Evolutionary conservation across 2,797 vertebrate species (phyloP).

Genomic region (Amazona ochrocephala): DNA sequence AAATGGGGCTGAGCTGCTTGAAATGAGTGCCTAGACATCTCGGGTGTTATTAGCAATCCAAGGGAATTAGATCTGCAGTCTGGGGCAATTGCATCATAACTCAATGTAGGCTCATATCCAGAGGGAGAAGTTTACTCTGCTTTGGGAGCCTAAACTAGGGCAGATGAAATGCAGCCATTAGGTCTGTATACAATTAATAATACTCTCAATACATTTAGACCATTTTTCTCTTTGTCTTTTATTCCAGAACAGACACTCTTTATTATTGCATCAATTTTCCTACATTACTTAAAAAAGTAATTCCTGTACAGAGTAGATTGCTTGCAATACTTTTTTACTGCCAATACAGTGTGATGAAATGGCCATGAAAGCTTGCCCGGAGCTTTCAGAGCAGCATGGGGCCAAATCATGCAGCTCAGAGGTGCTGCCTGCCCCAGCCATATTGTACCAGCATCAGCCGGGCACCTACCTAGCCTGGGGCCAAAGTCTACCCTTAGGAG

Average conservation of each 20-base stretch:
- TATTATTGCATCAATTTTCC: conserved; percentile 16
- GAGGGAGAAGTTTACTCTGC: neutral
- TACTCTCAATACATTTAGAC: neutral
- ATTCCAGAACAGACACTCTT: neutral
- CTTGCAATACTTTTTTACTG: neutral
- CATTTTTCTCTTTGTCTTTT: neutral
- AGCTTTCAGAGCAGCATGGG: neutral
- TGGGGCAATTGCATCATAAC: neutral
- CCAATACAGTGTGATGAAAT: neutral
- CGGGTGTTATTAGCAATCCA: neutral
- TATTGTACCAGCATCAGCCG: fast-evolving
- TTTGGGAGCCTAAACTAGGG: neutral
- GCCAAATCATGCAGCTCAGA: neutral
- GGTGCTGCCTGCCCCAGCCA: neutral
- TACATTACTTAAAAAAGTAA: neutral
- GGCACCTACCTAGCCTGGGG: neutral
- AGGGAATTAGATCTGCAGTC: neutral
- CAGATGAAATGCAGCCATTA: neutral
- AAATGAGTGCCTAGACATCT: neutral
- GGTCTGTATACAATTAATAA: neutral
- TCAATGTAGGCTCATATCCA: neutral
- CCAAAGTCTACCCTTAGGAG: neutral
- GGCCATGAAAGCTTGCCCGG: neutral
- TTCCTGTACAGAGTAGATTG: neutral
- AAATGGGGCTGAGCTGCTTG: neutral